Conservation (phyloP, 2,113 vertebrate species). For the Microcebus griseorufus region DNA sequence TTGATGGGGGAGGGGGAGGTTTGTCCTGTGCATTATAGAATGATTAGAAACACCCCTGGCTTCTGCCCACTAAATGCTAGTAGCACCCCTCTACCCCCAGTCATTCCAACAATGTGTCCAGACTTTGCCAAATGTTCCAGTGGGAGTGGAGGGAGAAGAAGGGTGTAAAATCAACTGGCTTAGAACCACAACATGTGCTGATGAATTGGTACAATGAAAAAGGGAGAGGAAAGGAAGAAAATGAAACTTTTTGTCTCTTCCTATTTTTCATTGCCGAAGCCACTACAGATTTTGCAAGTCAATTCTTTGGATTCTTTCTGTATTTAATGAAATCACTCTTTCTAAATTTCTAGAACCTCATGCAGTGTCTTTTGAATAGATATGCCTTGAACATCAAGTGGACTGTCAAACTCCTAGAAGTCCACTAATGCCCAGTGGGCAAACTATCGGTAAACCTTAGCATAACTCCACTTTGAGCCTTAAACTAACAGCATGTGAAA, state of each 20-base stretch:
- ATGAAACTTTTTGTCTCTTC: not conserved
- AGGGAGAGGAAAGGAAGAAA: not conserved
- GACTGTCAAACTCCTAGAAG: constrained; percentile 68
- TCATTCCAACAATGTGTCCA: not conserved
- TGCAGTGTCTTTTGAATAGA: constrained; percentile 3
- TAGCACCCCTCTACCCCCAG: not conserved
- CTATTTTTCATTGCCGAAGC: not conserved
- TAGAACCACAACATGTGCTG: not conserved
- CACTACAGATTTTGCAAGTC: not conserved
- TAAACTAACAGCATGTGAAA: constrained; percentile 87
- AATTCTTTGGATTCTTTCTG: not conserved
- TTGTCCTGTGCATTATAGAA: not conserved
- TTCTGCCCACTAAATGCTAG: not conserved
- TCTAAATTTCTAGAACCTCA: not conserved
- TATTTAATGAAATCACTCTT: not conserved
- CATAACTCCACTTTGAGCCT: constrained; percentile 84
- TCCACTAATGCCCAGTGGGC: constrained; percentile 72
- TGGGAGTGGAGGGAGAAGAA: not conserved
- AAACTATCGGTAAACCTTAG: constrained; percentile 82
- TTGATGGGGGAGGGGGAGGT: not conserved
- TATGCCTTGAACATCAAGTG: constrained; percentile 69
- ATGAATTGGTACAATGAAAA: not conserved
- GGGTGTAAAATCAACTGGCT: not conserved
- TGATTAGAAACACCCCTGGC: not conserved
- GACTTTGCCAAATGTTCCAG: not conserved